Percentiles rank a stretch among this genome's conserved stretches.
Evolutionary conservation across 2,113 vertebrate species (phyloP).

Genomic region (Emydocephalus ijimae): DNA sequence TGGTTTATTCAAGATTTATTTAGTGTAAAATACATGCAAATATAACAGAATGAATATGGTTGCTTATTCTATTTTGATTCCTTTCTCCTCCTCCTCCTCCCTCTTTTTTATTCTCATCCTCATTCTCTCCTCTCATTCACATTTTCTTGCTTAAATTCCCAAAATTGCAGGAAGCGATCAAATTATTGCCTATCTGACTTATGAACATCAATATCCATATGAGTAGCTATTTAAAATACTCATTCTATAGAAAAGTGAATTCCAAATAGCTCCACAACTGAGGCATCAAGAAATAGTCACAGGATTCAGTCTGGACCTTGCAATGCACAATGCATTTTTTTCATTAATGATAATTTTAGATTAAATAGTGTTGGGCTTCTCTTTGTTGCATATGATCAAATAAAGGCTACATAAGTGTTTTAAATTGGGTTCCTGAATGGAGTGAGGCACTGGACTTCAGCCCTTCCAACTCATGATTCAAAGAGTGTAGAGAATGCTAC

Average conservation of each 20-base stretch:
- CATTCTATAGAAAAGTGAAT: not conserved
- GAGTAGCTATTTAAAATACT: not conserved
- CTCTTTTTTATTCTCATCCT: too few relatives aligned
- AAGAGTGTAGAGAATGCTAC: too few relatives aligned
- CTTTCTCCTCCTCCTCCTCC: too few relatives aligned
- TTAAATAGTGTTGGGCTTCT: not conserved
- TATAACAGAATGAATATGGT: not conserved
- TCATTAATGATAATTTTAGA: too few relatives aligned
- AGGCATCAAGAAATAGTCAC: not conserved
- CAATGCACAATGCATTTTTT: too few relatives aligned
- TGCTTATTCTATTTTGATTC: not conserved
- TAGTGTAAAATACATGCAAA: not conserved
- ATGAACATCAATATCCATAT: not conserved
- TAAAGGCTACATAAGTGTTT: too few relatives aligned
- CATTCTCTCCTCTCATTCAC: not conserved
- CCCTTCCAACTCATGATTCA: too few relatives aligned
- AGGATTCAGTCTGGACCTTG: not conserved
- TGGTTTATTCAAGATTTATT: not conserved
- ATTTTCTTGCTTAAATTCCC: not conserved
- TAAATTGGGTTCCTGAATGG: too few relatives aligned
- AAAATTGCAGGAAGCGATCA: not conserved
- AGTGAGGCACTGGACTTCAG: too few relatives aligned
- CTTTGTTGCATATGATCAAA: not conserved
- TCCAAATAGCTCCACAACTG: not conserved
- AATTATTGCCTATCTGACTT: not conserved